phyloP scores from a whole-genome alignment of 2,113 vertebrate species.

The Albula glossodonta region DNA sequence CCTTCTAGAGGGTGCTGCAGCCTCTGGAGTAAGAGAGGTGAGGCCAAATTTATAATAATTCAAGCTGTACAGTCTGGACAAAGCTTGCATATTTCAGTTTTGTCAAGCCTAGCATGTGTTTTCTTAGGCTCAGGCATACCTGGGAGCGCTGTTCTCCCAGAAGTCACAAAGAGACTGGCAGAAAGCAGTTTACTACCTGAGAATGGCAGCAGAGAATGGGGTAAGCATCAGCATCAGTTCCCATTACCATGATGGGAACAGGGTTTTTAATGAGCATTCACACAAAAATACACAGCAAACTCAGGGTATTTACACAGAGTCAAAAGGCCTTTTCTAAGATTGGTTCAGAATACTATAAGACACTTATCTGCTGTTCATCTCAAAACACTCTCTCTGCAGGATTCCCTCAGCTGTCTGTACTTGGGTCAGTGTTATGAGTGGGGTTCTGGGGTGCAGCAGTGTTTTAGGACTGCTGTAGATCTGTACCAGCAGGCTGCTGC shows the following conservation, averaged over 20 bases:
- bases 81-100: no score
- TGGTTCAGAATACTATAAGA: no score
- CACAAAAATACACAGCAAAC: no score
- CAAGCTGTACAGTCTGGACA: no score
- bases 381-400: constrained; percentile 61
- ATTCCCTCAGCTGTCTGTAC: constrained; percentile 78
- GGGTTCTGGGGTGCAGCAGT: constrained; percentile 77
- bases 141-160: constrained; percentile 80
- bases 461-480: constrained; percentile 62
- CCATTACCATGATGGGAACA: not conserved
- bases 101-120: not conserved
- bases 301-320: no score
- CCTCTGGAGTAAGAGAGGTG: constrained; percentile 80
- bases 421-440: constrained; percentile 85
- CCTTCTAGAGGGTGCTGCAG: constrained; percentile 76
- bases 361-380: no score
- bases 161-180: constrained; percentile 62
- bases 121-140: constrained; percentile 84
- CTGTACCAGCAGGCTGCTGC: constrained; percentile 74
- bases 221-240: constrained; percentile 55
- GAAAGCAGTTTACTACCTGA: constrained; percentile 77
- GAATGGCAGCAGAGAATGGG: constrained; percentile 79
- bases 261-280: no score
- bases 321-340: no score
- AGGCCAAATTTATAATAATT: not conserved